Base-by-base conservation (phyloP, 2,797 vertebrate genomes). In the Cottoperca gobio region DNA sequence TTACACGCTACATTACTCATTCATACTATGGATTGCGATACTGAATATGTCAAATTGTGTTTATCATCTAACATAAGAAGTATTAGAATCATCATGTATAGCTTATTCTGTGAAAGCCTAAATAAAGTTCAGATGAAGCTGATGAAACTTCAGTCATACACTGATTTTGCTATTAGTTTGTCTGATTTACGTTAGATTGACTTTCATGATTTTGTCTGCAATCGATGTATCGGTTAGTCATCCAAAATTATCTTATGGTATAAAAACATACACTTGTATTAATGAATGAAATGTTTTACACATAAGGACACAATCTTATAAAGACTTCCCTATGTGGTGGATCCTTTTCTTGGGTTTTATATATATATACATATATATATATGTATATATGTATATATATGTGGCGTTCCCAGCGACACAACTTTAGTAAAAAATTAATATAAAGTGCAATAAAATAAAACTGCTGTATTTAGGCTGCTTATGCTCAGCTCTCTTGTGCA, bases 11-110 rank as follows among this genome's bases (percentile, higher is more conserved):
- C 87, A 83, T 89, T 91, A 88, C 86, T 91, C 88, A 88, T 88
- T 91, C 78, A 78, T 91, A 86, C 86, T 89, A 87, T 89, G 89
- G 81, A 88, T 89, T 88, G 83, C 89, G 80, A 91, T 88, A 76
- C 82, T 81, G 84, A 94, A 92, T 87, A 87, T 89, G 89, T 92
- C 89, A 81, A 83, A 82, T 79, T 88, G 86, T 86, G 87, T 91
- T 93, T 86, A 91, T 93, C 82, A 92, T 86, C 55, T 67, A 87
- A 83, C 71, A 81, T 84, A 84, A 85, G 76, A 86, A 90, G 76
- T 86, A 91, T 86, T 86, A 90, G 74, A 86, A 91, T 89, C 89
- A 87, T 90, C 81, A 88, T 93, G 87, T 94, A 92, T 85, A 93
- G 91, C 72, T 88, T 88, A 88, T 91, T 91, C 87, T 90, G 89